phyloP scores from a whole-genome alignment of 2,888 invertebrate species.

The Zygogramma bicolorata region DNA sequence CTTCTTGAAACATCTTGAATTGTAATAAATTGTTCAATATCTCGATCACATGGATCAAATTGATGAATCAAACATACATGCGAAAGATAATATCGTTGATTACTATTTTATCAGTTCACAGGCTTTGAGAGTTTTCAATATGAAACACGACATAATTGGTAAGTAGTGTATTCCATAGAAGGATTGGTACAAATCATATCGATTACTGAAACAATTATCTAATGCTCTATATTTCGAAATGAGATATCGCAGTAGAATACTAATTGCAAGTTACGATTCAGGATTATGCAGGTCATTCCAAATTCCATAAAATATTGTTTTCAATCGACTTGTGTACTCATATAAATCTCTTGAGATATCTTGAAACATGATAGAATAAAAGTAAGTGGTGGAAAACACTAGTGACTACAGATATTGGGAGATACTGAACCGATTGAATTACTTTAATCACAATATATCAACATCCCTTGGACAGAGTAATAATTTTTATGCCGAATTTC shows the following conservation, averaged over 20 bases:
- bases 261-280: neutral
- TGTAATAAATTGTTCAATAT: too few relatives aligned
- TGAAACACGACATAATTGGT: neutral
- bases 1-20: too few relatives aligned
- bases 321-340: neutral
- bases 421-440: too few relatives aligned
- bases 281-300: neutral
- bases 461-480: too few relatives aligned
- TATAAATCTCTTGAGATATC: too few relatives aligned
- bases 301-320: neutral
- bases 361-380: too few relatives aligned
- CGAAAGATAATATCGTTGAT: neutral
- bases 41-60: too few relatives aligned
- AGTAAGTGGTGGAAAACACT: too few relatives aligned
- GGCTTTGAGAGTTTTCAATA: neutral
- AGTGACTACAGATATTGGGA: too few relatives aligned
- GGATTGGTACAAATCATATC: neutral
- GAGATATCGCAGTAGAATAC: neutral
- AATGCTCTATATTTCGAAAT: neutral
- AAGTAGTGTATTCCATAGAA: neutral
- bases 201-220: slow-evolving; percentile 1
- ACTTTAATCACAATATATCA: too few relatives aligned
- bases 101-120: neutral
- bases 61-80: neutral
- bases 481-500: too few relatives aligned